Evolutionary conservation across 2,113 vertebrate genomes (phyloP), one percentile per base, ranked within the genome.

Genomic region (Oreamnos americanus): DNA sequence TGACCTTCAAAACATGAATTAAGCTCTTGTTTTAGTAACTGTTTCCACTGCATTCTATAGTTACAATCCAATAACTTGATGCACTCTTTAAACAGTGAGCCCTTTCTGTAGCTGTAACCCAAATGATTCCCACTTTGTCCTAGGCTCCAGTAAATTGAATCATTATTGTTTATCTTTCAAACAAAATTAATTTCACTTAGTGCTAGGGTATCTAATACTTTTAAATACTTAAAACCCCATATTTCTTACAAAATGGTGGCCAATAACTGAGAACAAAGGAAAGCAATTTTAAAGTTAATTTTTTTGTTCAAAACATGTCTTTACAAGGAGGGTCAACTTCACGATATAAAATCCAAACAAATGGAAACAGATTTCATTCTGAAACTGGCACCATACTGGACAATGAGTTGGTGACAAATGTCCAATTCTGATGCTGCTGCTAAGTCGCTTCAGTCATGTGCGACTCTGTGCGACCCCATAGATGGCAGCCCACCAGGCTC

Each of bases 21-120:
- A 98, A 96, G 79, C 90, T 94, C 64, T 82, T 96, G 43, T 84
- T 98, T 95, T 98, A 97, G 89, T 95, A 97, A 96, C 90, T 74
- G 64, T 94, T 96, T 84, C 76, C 87, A 91, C 36, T 87, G 82
- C 4, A 89, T 90, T 96, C 96, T 97, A 96, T 49, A 90, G 67
- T 93, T 96, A 93, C 67, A 74, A 96, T 49, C 55, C 76, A 94
- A 93, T 97, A 97, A 97, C 26, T 78, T 82, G 28, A 90, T 57
- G 67, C 67, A 51, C 21, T 36, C 85, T 92, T 94, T 28, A 91
- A 96, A 91, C 36, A 74, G 83, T 33, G 47, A 94, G 23, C 67
- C 95, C 49, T 96, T 97, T 90, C 91, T 90, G 91, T 87, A 90
- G 57, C 76, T 91, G 23, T 62, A 96, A 95, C 25, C 47, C 36